Evolutionary conservation across 2,797 vertebrate genomes (phyloP).

Genomic region (Karalla daura): DNA sequence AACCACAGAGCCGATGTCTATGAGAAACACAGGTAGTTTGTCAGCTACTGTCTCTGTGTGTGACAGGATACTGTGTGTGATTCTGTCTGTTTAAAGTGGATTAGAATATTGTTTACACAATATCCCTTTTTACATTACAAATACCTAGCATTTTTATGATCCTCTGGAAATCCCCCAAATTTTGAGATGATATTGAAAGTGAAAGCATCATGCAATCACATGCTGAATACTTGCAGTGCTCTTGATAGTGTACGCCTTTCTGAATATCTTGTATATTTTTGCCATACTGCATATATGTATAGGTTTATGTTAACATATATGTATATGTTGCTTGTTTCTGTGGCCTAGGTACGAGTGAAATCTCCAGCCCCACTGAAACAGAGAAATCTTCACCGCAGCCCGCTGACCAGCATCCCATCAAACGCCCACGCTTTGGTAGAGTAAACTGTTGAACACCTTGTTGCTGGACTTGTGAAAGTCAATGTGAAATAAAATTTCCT

Average conservation of each 20-base stretch:
- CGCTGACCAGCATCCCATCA: conserved; percentile 43
- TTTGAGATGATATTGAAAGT: not conserved
- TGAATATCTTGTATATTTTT: not conserved
- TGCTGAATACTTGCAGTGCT: not conserved
- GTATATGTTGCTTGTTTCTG: conserved; percentile 18
- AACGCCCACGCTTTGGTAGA: conserved; percentile 77
- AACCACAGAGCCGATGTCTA: not conserved
- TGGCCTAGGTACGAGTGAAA: conserved; percentile 33
- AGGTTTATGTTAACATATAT: too few relatives aligned
- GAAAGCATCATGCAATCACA: not conserved
- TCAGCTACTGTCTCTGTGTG: not conserved
- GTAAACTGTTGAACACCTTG: not conserved
- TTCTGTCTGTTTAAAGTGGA: too few relatives aligned
- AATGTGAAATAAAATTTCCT: not conserved
- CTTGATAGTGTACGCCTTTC: not conserved
- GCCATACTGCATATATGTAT: too few relatives aligned
- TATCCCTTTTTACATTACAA: not conserved
- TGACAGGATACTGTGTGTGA: not conserved
- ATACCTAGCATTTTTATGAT: not conserved
- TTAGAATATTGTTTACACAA: too few relatives aligned
- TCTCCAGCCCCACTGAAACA: not conserved
- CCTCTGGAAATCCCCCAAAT: conserved; percentile 12
- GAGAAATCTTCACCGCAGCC: not conserved
- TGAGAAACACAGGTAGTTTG: conserved; percentile 8
- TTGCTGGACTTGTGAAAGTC: not conserved